Conservation (phyloP, 2,888 invertebrate species). For the Scaeva pyrastri region DNA sequence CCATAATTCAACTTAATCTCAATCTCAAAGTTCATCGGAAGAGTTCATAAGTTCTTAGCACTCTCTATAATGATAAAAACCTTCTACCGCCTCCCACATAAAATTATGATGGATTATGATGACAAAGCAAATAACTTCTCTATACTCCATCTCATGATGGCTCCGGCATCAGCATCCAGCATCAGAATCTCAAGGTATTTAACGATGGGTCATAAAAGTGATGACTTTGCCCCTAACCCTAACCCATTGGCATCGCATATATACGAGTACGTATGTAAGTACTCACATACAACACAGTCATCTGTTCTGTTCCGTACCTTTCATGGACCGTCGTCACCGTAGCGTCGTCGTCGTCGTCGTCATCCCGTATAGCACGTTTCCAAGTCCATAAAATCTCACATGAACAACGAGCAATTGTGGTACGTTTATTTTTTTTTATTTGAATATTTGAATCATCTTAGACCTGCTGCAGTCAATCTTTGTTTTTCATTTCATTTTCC, state of each 20-base stretch:
- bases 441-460: constrained; percentile 1
- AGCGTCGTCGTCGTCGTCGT: constrained; percentile 1
- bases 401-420: constrained; percentile 10
- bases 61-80: background rate
- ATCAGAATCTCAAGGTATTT: constrained; percentile 21
- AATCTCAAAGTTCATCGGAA: constrained; percentile 9
- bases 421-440: constrained; percentile 6
- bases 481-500: constrained; percentile 22
- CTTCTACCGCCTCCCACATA: constrained; percentile 31
- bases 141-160: constrained; percentile 16
- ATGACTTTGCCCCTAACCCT: constrained; percentile 33
- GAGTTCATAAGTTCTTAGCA: constrained; percentile 30
- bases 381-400: constrained; percentile 29
- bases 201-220: constrained; percentile 59
- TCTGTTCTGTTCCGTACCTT: constrained; percentile 9
- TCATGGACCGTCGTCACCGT: background rate
- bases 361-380: background rate
- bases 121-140: constrained; percentile 47
- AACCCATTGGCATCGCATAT: background rate
- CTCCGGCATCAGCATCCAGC: background rate
- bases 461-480: constrained; percentile 10
- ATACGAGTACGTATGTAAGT: no score
- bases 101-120: constrained; percentile 52
- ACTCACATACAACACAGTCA: background rate
- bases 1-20: background rate